Evolutionary conservation across 2,113 vertebrate genomes (phyloP), one percentile per base, ranked within the genome.

Genomic region (Oxyura jamaicensis): DNA sequence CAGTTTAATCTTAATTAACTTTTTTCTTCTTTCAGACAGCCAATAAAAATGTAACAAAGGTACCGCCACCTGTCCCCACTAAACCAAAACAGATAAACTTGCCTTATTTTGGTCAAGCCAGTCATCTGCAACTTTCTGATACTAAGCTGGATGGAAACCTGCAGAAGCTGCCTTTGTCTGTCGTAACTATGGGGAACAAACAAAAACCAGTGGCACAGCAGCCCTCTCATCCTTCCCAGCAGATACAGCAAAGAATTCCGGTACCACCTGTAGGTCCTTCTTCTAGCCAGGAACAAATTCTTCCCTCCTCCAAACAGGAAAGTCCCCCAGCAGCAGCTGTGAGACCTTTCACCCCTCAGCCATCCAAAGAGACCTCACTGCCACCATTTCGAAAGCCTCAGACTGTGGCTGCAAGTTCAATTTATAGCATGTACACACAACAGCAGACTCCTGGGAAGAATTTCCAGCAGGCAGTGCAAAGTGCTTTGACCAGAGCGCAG

Each of bases 391-490:
- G 96, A 53, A 99, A 99, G 81, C 99, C 99, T 16, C 98, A 98
- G 87, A 99, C 98, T 0, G 97, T 99, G 92, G 98, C 98, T 3
- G 94, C 99, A 46, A 99, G 99, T 97, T 99, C 99, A 39, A 99
- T 99, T 93, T 99, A 99, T 83, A 99, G 99, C 95, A 99, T 99
- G 99, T 99, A 99, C 83, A 99, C 99, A 0, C 98, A 99, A 81
- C 99, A 99, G 78, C 95, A 98, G 67, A 98, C 98, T 6, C 96
- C 98, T 7, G 98, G 98, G 7, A 99, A 99, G 75, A 98, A 98
- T 95, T 98, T 99, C 97, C 98, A 98, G 72, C 97, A 98, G 66
- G 96, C 97, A 1, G 96, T 98, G 66, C 99, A 99, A 92, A 98
- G 98, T 1, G 97, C 98, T 2, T 77, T 99, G 90, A 98, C 93